Base-by-base conservation (phyloP, 2,113 vertebrate genomes). In the Corythoichthys intestinalis region DNA sequence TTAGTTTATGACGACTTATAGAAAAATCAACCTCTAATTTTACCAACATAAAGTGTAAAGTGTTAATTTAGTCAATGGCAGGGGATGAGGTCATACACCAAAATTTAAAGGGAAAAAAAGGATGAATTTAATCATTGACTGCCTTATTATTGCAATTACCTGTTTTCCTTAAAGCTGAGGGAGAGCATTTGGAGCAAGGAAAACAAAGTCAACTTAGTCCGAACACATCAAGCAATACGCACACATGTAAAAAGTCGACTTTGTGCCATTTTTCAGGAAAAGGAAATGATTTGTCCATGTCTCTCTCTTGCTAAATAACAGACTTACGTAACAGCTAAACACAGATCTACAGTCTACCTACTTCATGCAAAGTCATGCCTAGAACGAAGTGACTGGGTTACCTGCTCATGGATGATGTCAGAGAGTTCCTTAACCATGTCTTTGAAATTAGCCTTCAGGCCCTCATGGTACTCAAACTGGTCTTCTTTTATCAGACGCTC, bases 371-470 rank as follows among this genome's bases (percentile, higher is more conserved):
- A 52, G 38, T 17, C 14, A 17, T 17, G 7, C 17, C 11, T n/a
- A 34, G 39, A 62, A 62, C 37, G 17, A n/a, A 7, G 15, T 4
- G 34, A 6, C 2, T 9, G 7, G n/a, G 34, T 39, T 73, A 89
- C 97, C 96, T 96, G 95, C 57, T 99, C 97, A 0, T 98, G 95
- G 80, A 96, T 98, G 88, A 99, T 97, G 49, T 98, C 95, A 0
- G 97, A 98, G 12, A 99, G 91, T 76, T 99, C 96, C 79, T 97
- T 98, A 46, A 97, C 97, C 96, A 99, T 96, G 47, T 96, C 95
- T 86, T 93, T 95, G 52, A 98, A 99, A 85, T 98, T 98, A 74
- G 88, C 89, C 81, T 99, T 98, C 13, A 99, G 88, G 11, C 94
- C 97, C 82, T 99, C 97, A 0, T 99, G 97, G 80, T 99, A 98